Base-by-base conservation (phyloP, 2,113 vertebrate genomes). In the Anthoscopus minutus region DNA sequence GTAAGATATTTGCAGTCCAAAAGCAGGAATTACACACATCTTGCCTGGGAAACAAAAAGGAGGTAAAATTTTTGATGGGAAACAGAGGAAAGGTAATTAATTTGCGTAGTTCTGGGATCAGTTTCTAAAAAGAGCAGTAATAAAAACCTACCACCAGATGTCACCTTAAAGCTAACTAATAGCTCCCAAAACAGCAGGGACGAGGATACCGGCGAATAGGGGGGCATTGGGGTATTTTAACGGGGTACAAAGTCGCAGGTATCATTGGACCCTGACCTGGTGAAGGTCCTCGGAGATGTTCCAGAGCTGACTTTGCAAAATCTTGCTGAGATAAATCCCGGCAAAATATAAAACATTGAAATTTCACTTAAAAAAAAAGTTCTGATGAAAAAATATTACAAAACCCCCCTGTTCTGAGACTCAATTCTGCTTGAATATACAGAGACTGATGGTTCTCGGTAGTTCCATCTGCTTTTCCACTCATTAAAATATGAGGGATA, bases 91-190 rank as follows among this genome's bases (percentile, higher is more conserved):
- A 27, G 37, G 40, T 0, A 56, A 77, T 51, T 71, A 0, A 20
- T 48, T 58, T 28, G 15, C 17, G 15, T 20, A 24, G 44, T 18
- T 37, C 30, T n/a, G 47, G 12, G 58, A 51, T 77, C 14, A 48
- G 33, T 14, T 65, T 45, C 37, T 40, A 8, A 54, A 58, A 71
- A 57, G 54, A 30, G 87, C 31, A 69, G 8, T 88, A 73, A 86
- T 47, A 33, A 81, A 79, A 70, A 56, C 2, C 62, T 73, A 45
- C 95, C 95, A 87, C 38, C 92, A 95, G 93, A 85, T 96, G 95
- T 95, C 97, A 71, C 1, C 91, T 42, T 25, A 89, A 86, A 81
- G 91, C 91, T 70, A 48, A 4, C 50, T 5, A 88, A 91, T 1
- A 51, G n/a, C 45, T 77, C 38, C 38, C n/a, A 30, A 31, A 67